These are phyloP conservation scores for Pristiophorus japonicus DNA, from an alignment of 2,113 vertebrate genomes.

Conservation along the genomic window DNA sequence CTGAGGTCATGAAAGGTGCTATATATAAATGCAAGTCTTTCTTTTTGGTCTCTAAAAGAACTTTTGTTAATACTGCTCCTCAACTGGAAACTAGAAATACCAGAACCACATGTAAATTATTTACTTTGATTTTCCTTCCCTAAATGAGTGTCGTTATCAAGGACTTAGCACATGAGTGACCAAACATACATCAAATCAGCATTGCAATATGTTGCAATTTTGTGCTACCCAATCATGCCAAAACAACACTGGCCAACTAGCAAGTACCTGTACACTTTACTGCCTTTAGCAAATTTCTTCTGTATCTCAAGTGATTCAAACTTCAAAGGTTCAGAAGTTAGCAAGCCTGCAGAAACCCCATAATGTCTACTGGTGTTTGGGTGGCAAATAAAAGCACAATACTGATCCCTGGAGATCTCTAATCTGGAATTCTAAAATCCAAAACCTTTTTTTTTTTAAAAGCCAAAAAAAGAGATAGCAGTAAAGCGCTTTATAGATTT, in stretches of 20 bases:
- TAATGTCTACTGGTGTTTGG: neutral
- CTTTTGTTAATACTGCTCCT: no score
- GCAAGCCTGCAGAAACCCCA: neutral
- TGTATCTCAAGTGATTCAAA: neutral
- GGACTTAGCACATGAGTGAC: neutral
- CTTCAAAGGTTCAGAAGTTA: neutral
- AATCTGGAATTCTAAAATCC: neutral
- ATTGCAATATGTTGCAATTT: neutral
- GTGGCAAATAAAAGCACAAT: neutral
- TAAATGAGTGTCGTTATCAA: neutral
- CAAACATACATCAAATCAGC: neutral
- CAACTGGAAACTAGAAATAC: no score
- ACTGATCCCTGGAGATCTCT: neutral
- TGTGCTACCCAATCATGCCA: neutral
- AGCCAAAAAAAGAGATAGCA: neutral
- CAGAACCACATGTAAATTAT: no score
- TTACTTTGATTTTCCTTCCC: no score
- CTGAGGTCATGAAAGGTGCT: no score
- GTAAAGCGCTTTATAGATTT: neutral
- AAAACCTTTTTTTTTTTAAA: neutral
- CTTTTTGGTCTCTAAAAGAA: no score
- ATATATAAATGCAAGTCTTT: no score
- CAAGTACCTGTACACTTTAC: no score
- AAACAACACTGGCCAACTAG: neutral
- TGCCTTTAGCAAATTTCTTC: neutral